Evolutionary conservation across 2,888 invertebrate species (phyloP), one percentile per base, ranked within the genome.

Genomic region (Ectemnius lituratus): DNA sequence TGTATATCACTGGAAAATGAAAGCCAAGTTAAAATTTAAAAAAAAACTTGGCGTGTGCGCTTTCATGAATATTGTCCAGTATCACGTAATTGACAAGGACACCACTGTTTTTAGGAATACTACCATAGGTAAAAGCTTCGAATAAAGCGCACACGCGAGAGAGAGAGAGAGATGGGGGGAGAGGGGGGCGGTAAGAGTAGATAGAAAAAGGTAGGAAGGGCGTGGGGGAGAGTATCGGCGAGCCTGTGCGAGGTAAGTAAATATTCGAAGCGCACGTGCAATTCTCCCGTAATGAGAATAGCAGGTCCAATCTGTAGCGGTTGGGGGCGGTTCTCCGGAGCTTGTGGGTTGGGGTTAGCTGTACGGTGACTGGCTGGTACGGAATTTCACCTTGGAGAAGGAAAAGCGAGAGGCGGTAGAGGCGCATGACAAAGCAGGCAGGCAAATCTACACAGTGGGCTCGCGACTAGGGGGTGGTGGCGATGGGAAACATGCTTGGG

Each of bases 301-400:
- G 80, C 81, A 69, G 75, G 81, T 73, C 80, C 81, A 82, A 82
- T 83, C 82, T 82, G 70, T 65, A 73, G 70, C 76, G 77, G 73
- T 77, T 57, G 81, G 88, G 88, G 90, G 90, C 90, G 90, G 88
- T 86, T 86, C 89, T 86, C 71, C 78, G 73, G 28, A 14, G 72
- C 47, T 57, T 62, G 73, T 62, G 76, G 75, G 76, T 81, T 74
- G 81, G 80, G 59, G 77, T 67, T 64, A 2, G 68, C 73, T 64
- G 81, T 62, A 66, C 78, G 73, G 66, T 45, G 73, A 80, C 80
- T 80, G 80, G 80, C 69, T 78, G 71, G 47, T 47, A 60, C 70
- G 5, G 63, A 23, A 56, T 37, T 23, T 23, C 71, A 71, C 66
- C 73, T 70, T 75, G 70, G 70, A 76, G 75, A 70, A 79, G 78